These are phyloP conservation scores for Pristionchus mayeri DNA, from an alignment of 2,888 invertebrate genomes.

Conservation along the genomic window DNA sequence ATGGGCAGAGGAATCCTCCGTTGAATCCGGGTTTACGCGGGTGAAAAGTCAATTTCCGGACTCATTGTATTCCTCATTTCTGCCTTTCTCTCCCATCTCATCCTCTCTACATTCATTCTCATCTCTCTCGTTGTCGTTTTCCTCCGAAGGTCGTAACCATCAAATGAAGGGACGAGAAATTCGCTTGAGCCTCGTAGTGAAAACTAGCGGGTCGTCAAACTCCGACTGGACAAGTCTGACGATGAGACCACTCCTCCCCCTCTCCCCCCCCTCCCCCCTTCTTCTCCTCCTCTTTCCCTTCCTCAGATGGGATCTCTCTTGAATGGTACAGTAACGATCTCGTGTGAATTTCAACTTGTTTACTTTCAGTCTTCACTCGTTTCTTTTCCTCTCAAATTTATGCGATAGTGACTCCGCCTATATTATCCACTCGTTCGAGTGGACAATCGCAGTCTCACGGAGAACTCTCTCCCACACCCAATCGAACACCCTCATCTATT, in stretches of 20 bases:
- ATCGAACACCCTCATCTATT: background rate
- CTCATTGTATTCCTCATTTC: constrained; percentile 22
- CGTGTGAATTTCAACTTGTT: constrained; percentile 24
- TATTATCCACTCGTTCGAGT: constrained; percentile 6
- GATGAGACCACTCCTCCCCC: too few relatives aligned
- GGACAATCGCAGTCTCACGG: background rate
- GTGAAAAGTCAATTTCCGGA: background rate
- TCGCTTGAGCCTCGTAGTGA: background rate
- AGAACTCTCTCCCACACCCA: constrained; percentile 7
- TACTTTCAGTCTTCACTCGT: constrained; percentile 32
- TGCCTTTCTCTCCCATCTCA: background rate
- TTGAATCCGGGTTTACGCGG: background rate
- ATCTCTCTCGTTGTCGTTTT: background rate
- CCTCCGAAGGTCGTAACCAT: constrained; percentile 9
- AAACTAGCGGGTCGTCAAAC: background rate
- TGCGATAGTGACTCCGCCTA: constrained; percentile 12
- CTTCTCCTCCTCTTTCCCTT: background rate
- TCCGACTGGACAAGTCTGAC: too few relatives aligned
- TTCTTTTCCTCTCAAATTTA: constrained; percentile 16
- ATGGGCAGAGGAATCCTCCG: background rate
- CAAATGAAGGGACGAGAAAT: background rate
- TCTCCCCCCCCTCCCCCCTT: too few relatives aligned
- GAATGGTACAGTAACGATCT: constrained; percentile 40
- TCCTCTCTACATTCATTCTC: background rate
- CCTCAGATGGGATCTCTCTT: too few relatives aligned